Evolutionary conservation across 2,888 invertebrate genomes (phyloP).

Genomic region (Linnaemya vulpina): DNA sequence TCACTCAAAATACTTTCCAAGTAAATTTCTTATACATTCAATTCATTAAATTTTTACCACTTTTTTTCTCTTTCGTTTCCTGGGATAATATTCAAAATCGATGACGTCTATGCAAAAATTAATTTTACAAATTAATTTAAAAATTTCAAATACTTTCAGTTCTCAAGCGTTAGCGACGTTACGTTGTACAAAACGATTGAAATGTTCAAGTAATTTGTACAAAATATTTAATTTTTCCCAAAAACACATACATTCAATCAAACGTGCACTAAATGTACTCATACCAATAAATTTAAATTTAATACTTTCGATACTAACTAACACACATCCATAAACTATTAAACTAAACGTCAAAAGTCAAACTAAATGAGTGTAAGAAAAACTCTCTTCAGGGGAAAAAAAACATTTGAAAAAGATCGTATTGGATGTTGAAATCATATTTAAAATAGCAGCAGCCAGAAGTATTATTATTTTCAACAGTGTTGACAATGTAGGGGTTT

Average conservation of each 20-base stretch:
- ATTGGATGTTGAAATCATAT: slow-evolving; percentile 47
- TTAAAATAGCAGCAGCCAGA: slow-evolving; percentile 51
- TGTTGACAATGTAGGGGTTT: slow-evolving; percentile 44
- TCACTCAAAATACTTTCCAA: not conserved
- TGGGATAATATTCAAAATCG: slow-evolving; percentile 16
- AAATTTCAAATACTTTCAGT: slow-evolving; percentile 24
- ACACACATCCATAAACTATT: slow-evolving; percentile 52
- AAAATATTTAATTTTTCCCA: slow-evolving; percentile 51
- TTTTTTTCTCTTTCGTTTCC: not conserved
- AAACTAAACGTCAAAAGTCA: slow-evolving; percentile 54
- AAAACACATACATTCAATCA: slow-evolving; percentile 6
- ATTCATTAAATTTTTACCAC: slow-evolving; percentile 12
- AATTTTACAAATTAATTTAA: slow-evolving; percentile 42
- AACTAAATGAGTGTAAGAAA: slow-evolving; percentile 54
- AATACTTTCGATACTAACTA: slow-evolving; percentile 32
- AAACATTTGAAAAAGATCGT: slow-evolving; percentile 38
- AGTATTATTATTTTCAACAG: slow-evolving; percentile 52
- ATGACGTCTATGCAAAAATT: slow-evolving; percentile 42
- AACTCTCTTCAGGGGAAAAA: slow-evolving; percentile 14
- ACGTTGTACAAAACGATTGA: slow-evolving; percentile 69
- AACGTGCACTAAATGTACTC: slow-evolving; percentile 35
- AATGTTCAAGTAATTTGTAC: slow-evolving; percentile 70
- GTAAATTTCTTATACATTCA: slow-evolving; percentile 19
- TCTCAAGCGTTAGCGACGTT: slow-evolving; percentile 56
- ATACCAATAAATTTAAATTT: slow-evolving; percentile 34